Evolutionary conservation across 2,888 invertebrate species (phyloP).

Genomic region (Mamestra brassicae): DNA sequence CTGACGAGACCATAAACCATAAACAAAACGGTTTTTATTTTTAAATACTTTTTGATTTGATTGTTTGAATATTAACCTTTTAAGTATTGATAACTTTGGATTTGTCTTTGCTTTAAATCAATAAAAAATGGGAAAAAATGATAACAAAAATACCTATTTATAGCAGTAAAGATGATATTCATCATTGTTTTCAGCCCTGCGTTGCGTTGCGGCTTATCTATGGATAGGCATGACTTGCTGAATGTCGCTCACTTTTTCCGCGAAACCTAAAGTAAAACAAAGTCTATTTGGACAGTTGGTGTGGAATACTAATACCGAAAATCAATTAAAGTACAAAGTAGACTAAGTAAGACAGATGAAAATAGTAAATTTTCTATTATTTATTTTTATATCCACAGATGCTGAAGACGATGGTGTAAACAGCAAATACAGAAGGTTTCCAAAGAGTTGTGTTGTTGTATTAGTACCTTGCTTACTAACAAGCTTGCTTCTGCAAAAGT

Average conservation of each 20-base stretch:
- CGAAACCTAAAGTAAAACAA: background rate
- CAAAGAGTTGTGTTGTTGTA: no score
- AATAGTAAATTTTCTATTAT: background rate
- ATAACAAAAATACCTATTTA: background rate
- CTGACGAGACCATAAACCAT: conserved; percentile 69
- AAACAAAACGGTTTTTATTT: conserved; percentile 49
- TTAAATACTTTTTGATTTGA: conserved; percentile 39
- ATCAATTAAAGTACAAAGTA: background rate
- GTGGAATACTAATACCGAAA: background rate
- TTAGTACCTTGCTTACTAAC: background rate
- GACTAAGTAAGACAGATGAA: background rate
- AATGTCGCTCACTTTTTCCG: no score
- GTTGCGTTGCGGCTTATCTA: background rate
- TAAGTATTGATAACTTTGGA: conserved; percentile 2
- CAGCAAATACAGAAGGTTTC: background rate
- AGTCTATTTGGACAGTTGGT: background rate
- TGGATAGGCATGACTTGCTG: background rate
- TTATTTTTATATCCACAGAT: background rate
- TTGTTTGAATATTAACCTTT: conserved; percentile 45
- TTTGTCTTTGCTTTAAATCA: conserved; percentile 17
- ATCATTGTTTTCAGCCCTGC: background rate
- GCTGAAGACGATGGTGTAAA: background rate
- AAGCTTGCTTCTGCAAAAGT: conserved; percentile 13
- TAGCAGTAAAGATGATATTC: background rate
- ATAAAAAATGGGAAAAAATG: background rate